Conservation (phyloP, 2,888 invertebrate genomes). For the Tanaodytes sp. region DNA sequence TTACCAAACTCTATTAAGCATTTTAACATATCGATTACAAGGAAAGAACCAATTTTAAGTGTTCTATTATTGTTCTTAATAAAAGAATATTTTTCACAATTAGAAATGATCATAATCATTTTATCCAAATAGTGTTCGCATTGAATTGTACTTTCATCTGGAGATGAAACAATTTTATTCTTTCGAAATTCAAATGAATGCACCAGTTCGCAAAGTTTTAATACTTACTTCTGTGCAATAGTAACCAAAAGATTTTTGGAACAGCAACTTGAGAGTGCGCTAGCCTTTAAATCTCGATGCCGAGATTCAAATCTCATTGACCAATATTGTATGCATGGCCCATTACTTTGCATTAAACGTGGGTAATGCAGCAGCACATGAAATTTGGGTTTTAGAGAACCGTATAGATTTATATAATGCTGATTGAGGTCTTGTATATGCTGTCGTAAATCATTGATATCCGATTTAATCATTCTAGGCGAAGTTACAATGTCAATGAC, state of each 20-base stretch:
- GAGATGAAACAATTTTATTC: too few relatives aligned
- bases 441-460: neutral
- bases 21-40: too few relatives aligned
- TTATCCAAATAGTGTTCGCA: too few relatives aligned
- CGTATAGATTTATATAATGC: neutral
- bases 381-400: constrained; percentile 20
- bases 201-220: constrained; percentile 14
- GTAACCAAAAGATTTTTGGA: constrained; percentile 14
- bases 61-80: too few relatives aligned
- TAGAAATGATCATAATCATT: too few relatives aligned
- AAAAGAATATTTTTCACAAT: too few relatives aligned
- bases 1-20: too few relatives aligned
- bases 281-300: constrained; percentile 21
- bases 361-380: constrained; percentile 14
- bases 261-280: constrained; percentile 5
- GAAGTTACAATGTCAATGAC: too few relatives aligned
- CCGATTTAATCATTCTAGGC: constrained; percentile 1
- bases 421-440: constrained; percentile 3
- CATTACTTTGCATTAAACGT: constrained; percentile 6
- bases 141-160: too few relatives aligned
- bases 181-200: constrained; percentile 1
- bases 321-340: constrained; percentile 19
- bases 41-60: too few relatives aligned
- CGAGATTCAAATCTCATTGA: constrained; percentile 22
- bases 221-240: constrained; percentile 18